Conservation (phyloP, 2,888 invertebrate species). For the Odontocerum albicorne region DNA sequence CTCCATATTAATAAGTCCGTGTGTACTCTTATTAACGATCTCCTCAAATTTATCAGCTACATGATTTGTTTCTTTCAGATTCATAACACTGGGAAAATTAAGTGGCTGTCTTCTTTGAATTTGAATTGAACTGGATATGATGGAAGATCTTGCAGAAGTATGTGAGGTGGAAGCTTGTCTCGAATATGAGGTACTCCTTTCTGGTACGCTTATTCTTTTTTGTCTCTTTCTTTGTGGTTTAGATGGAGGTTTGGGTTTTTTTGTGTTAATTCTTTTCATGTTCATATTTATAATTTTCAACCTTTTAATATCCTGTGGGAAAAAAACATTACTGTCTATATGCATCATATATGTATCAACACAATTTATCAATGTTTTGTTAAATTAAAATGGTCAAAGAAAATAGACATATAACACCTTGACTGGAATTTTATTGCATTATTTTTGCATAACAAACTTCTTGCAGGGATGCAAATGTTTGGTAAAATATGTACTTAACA, state of each 20-base stretch:
- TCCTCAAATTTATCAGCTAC: too few relatives aligned
- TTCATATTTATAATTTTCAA: background rate
- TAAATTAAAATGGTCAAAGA: background rate
- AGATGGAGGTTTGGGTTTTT: background rate
- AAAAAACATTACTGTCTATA: background rate
- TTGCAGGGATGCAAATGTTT: too few relatives aligned
- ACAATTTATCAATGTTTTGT: background rate
- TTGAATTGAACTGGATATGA: background rate
- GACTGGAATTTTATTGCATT: background rate
- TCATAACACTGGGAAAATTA: background rate
- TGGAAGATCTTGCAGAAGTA: conserved; percentile 1
- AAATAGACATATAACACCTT: background rate
- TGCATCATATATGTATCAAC: background rate
- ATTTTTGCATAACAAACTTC: too few relatives aligned
- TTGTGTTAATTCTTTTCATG: conserved; percentile 1
- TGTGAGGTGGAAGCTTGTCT: too few relatives aligned
- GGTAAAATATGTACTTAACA: too few relatives aligned
- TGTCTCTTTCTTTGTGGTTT: background rate
- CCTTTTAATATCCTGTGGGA: too few relatives aligned
- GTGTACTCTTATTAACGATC: too few relatives aligned
- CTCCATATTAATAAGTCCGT: too few relatives aligned
- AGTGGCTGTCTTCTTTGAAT: background rate
- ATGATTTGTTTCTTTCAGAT: too few relatives aligned
- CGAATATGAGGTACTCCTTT: background rate
- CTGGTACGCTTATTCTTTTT: background rate